Percentiles rank a stretch among this genome's conserved stretches.
Conservation (phyloP, 2,888 invertebrate species). For the Pristionchus fissidentatus region DNA sequence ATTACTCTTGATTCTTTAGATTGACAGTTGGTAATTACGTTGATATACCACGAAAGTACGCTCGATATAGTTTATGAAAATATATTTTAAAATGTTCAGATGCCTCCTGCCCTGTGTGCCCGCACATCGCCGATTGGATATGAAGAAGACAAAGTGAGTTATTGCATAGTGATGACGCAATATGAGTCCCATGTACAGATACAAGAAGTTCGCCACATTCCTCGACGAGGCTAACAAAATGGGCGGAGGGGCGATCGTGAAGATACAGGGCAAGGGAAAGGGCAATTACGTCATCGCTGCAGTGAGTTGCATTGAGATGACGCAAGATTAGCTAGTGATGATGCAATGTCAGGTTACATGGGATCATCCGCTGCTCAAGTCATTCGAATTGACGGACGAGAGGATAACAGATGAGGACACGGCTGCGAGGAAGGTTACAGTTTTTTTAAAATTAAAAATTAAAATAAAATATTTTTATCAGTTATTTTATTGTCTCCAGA, state of each 20-base stretch:
- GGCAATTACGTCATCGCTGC: constrained; percentile 69
- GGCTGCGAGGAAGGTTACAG: constrained; percentile 33
- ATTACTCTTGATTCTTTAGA: no score
- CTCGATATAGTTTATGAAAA: neutral
- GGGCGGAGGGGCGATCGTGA: constrained; percentile 55
- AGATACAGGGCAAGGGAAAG: constrained; percentile 64
- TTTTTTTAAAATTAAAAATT: neutral
- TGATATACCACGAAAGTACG: neutral
- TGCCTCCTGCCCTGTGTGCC: constrained; percentile 60
- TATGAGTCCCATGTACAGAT: constrained; percentile 44
- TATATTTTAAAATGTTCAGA: neutral
- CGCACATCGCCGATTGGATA: constrained; percentile 63
- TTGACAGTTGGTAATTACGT: no score
- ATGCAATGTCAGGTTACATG: constrained; percentile 53
- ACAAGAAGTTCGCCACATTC: constrained; percentile 72
- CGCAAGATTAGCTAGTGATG: neutral
- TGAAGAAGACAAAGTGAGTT: constrained; percentile 69
- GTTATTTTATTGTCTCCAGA: no score
- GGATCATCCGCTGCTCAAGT: constrained; percentile 59
- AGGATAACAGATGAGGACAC: constrained; percentile 58
- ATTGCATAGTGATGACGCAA: neutral
- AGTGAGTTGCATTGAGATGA: constrained; percentile 55
- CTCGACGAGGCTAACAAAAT: constrained; percentile 60
- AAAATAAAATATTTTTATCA: no score
- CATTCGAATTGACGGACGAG: constrained; percentile 61